These are phyloP conservation scores for Xestobium rufovillosum DNA, from an alignment of 2,888 invertebrate species.

Conservation along the genomic window DNA sequence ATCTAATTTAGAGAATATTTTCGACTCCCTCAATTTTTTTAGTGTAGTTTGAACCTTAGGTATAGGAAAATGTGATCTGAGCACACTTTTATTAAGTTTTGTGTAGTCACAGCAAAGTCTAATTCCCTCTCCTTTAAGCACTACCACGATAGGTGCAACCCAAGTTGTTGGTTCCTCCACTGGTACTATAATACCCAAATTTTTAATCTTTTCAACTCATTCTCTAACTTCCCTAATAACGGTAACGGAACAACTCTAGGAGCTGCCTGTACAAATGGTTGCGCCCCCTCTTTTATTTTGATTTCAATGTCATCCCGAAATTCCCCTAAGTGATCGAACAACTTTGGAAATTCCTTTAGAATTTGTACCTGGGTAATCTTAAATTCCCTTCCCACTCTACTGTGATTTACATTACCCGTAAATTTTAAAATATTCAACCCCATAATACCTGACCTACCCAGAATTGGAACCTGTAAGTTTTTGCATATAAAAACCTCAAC, in stretches of 20 bases:
- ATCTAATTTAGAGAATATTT: slow-evolving; percentile 25
- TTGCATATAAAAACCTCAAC: too few species aligned
- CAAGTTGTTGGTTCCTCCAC: slow-evolving; percentile 16
- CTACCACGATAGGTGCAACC: slow-evolving; percentile 16
- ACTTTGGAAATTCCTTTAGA: slow-evolving; percentile 10
- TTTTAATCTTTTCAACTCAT: slow-evolving; percentile 11
- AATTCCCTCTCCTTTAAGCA: slow-evolving; percentile 15
- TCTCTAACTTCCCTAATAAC: slow-evolving; percentile 12
- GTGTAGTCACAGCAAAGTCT: slow-evolving; percentile 20
- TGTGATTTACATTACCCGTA: too few species aligned
- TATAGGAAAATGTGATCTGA: slow-evolving; percentile 23
- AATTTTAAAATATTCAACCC: too few species aligned
- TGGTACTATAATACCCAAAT: slow-evolving; percentile 10
- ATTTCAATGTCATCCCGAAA: slow-evolving; percentile 17
- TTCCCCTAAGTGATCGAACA: slow-evolving; percentile 13
- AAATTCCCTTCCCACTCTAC: too few species aligned
- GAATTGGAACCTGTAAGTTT: too few species aligned
- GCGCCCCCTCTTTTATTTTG: slow-evolving; percentile 7
- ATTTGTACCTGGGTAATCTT: too few species aligned
- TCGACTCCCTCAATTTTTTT: slow-evolving; percentile 21
- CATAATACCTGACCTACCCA: too few species aligned
- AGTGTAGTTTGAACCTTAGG: slow-evolving; percentile 25
- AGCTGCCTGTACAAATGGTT: slow-evolving; percentile 14
- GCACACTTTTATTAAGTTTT: slow-evolving; percentile 18
- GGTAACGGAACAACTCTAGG: slow-evolving; percentile 15